A percentile compares a stretch with the other conserved stretches of the same genome.
Evolutionary conservation across 2,113 vertebrate genomes (phyloP).

Genomic region (Phocoena sinus): DNA sequence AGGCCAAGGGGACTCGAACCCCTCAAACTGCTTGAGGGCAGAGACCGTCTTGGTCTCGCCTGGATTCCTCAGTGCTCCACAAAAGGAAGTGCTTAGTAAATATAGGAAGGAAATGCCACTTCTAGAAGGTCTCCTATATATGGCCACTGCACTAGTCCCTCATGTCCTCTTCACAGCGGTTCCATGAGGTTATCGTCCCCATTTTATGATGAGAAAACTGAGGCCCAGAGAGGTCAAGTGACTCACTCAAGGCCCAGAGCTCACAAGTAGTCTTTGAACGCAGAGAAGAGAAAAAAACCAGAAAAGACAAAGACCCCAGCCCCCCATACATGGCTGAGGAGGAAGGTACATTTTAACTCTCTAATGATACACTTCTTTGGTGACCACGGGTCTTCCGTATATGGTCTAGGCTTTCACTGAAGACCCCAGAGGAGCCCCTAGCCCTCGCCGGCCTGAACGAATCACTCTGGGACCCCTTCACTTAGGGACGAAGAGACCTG

Average conservation of each 20-base stretch:
- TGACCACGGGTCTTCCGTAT: background rate
- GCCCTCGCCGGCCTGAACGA: background rate
- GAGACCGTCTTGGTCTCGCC: background rate
- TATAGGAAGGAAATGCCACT: conserved; percentile 26
- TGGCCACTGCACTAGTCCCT: background rate
- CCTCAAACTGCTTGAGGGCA: background rate
- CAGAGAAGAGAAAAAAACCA: background rate
- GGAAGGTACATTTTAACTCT: background rate
- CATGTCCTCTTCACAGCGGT: background rate
- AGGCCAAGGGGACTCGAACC: background rate
- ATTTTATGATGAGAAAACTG: conserved; percentile 22
- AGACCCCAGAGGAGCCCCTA: background rate
- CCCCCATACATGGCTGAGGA: background rate
- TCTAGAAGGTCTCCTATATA: background rate
- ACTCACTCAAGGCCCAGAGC: background rate
- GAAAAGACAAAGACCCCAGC: background rate
- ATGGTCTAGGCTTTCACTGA: background rate
- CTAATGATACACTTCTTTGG: background rate
- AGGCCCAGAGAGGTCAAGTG: background rate
- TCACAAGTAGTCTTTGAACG: background rate
- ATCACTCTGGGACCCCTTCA: background rate
- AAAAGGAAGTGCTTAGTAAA: conserved; percentile 44
- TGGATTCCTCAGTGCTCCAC: background rate
- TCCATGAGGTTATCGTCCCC: background rate
- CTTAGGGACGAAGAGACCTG: background rate